Base-by-base conservation (phyloP, 2,888 invertebrate species). In the Polyommatus iphigenia region DNA sequence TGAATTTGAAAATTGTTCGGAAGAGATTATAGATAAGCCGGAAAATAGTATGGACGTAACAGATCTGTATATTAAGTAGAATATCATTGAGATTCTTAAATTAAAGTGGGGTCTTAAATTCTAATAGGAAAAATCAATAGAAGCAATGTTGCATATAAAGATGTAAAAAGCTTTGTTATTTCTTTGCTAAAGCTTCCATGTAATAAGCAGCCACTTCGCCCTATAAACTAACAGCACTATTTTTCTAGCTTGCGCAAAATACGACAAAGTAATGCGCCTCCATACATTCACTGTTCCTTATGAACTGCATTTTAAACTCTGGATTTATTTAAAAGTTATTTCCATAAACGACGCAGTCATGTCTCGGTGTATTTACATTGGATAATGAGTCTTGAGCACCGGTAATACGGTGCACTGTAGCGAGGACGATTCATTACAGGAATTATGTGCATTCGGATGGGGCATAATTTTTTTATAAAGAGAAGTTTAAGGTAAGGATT, bases 261-360 rank as follows among this genome's bases (percentile, higher is more conserved):
- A 67, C 67, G 7, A 62, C 62, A 62, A 62, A 62, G 62, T 20
- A 67, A 76, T 46, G 36, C 82, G 73, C 82, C 86, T 86, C 88
- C 81, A 84, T 81, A 79, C 78, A 80, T 80, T 81, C 80, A 3
- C 80, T 84, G 85, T 87, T 82, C 85, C 76, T 81, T 67, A 83
- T 80, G 84, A 85, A 88, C 87, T 88, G 88, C 89, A 89, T 90
- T 90, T 90, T 86, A 90, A 90, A 89, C 87, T 87, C 78, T 82
- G 85, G 88, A 89, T 90, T 91, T 91, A 90, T 90, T 91, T 89
- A 86, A 87, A 90, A 90, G 87, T 88, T 90, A 90, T 88, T 89
- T 88, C 87, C 89, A 89, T 90, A 90, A 90, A 90, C 86, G 87
- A 84, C 85, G 79, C 79, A 78, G 79, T 78, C 79, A 78, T 77